Evolutionary conservation across 2,888 invertebrate genomes (phyloP).

Genomic region (Urechis unicinctus): DNA sequence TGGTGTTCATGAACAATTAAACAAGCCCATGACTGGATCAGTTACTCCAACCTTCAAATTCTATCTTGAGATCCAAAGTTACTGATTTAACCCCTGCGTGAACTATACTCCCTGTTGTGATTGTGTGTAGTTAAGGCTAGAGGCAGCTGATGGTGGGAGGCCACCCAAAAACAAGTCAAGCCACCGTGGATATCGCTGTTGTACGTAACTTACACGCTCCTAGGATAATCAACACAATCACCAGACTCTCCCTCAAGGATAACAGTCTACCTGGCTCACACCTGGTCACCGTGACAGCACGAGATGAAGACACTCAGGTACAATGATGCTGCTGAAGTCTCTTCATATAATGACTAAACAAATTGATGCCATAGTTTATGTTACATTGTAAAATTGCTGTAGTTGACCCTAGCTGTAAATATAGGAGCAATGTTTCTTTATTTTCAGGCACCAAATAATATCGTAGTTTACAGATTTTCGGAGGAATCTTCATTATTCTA

Average conservation of each 20-base stretch:
- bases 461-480: constrained; percentile 15
- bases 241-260: constrained; percentile 24
- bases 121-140: constrained; percentile 15
- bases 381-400: too few species aligned
- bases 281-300: constrained; percentile 28
- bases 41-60: too few species aligned
- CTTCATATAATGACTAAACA: too few species aligned
- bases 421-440: too few species aligned
- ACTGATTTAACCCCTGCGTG: background rate
- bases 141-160: constrained; percentile 17
- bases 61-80: too few species aligned
- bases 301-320: constrained; percentile 32
- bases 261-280: constrained; percentile 23
- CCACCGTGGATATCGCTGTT: constrained; percentile 30
- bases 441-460: constrained; percentile 25
- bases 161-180: constrained; percentile 26
- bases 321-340: constrained; percentile 4
- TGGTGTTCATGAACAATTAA: too few species aligned
- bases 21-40: too few species aligned
- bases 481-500: constrained; percentile 30
- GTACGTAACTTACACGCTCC: constrained; percentile 35
- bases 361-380: background rate
- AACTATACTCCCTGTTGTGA: background rate
- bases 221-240: constrained; percentile 18
- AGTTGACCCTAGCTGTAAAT: too few species aligned